Evolutionary conservation across 2,797 vertebrate species (phyloP), one percentile per base, ranked within the genome.

Genomic region (Cuniculus paca): DNA sequence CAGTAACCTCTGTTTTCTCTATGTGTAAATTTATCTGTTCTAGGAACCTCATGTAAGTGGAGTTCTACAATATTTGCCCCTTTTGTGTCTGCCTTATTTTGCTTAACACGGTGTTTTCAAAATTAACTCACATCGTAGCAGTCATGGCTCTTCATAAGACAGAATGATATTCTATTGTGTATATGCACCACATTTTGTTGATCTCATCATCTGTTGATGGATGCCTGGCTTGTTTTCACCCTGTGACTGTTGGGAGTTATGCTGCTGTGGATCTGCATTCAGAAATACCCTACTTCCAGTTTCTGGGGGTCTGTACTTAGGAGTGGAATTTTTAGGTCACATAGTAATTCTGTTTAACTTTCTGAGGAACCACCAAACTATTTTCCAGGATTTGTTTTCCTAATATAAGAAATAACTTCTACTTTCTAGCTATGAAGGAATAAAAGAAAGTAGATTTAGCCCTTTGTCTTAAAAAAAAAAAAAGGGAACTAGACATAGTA

Each of bases 341-440:
- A 6, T 12, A 34, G 9, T 72, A 58, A 70, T 83, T 68, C 50
- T 63, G 20, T 63, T 75, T 84, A 85, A 81, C 11, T 85, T 85
- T 84, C 88, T 75, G 88, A 95, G 52, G 34, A 70, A 2, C 22
- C 42, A 16, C 34, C 61, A 87, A 61, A 74, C 56, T 42, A 6
- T 90, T 86, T 86, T 54, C 54, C 26, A 80, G 79, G n/a, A 61
- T 84, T 94, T 36, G 36, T 86, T 85, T 92, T 81, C 63, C 39
- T 94, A 63, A 48, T 5, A 3, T 22, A 85, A 79, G 54, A 91
- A 92, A 61, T 24, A 11, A 52, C 13, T 94, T 92, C 48, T 11
- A 48, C 20, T 78, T 78, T 86, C 42, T 72, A 54, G 28, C 12
- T 24, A 22, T 79, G 56, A 56, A 70, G 6, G n/a, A 90, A 45